Conservation (phyloP, 1,140 invertebrate genomes). For the Apis florea region DNA sequence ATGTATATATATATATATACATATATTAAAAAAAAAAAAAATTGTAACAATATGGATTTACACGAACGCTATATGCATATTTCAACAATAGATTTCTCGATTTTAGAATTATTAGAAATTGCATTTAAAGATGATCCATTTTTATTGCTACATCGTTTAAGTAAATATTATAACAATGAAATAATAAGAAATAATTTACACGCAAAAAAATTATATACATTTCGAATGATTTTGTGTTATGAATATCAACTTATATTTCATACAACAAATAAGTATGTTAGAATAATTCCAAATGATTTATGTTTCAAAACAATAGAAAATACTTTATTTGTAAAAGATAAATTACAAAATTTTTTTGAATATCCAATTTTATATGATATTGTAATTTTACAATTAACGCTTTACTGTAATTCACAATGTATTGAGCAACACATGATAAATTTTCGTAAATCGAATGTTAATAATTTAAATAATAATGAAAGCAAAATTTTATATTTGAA, state of each 20-base stretch:
- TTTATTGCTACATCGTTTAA: slow-evolving; percentile 36
- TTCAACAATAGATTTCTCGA: slow-evolving; percentile 49
- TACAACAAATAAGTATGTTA: background rate
- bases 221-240: slow-evolving; percentile 60
- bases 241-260: slow-evolving; percentile 57
- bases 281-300: background rate
- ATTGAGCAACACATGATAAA: slow-evolving; percentile 54
- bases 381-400: slow-evolving; percentile 56
- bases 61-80: slow-evolving; percentile 63
- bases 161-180: slow-evolving; percentile 44
- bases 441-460: slow-evolving; percentile 41
- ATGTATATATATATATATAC: background rate
- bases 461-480: slow-evolving; percentile 16
- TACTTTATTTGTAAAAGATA: slow-evolving; percentile 25
- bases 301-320: slow-evolving; percentile 41
- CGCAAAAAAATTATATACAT: slow-evolving; percentile 55
- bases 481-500: slow-evolving; percentile 56
- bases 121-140: slow-evolving; percentile 33
- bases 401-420: slow-evolving; percentile 49
- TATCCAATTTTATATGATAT: slow-evolving; percentile 62
- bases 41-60: slow-evolving; percentile 63
- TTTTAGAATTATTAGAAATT: slow-evolving; percentile 45
- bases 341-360: slow-evolving; percentile 21
- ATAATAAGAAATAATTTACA: slow-evolving; percentile 33
- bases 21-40: background rate